phyloP scores from a whole-genome alignment of 2,888 invertebrate species.

The Diplazon laetatorius region DNA sequence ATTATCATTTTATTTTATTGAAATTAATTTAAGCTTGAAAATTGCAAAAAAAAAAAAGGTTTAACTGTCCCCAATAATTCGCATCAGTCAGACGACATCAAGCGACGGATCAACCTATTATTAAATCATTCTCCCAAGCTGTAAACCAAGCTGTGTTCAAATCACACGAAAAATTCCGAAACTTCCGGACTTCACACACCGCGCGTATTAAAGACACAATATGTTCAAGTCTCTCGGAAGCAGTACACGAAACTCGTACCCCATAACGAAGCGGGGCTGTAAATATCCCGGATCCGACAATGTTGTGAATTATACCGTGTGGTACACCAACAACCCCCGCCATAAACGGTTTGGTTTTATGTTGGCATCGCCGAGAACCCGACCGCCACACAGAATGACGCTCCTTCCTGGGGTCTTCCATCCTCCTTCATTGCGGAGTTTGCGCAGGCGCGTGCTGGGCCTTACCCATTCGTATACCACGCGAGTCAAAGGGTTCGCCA shows the following conservation, averaged over 20 bases:
- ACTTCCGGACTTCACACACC: background rate
- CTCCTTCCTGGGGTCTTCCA: conserved; percentile 50
- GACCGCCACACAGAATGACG: conserved; percentile 77
- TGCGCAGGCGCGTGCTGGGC: conserved; percentile 56
- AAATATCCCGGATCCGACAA: conserved; percentile 79
- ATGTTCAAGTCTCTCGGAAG: conserved; percentile 8
- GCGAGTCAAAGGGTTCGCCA: conserved; percentile 56
- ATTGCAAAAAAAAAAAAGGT: too few species aligned
- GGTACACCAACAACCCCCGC: conserved; percentile 70
- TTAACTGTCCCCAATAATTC: too few species aligned
- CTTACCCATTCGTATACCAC: conserved; percentile 36
- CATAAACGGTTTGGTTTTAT: conserved; percentile 80
- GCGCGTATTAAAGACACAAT: conserved; percentile 11
- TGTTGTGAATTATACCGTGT: conserved; percentile 81
- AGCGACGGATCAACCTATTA: too few species aligned
- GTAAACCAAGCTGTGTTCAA: too few species aligned
- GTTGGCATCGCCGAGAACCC: conserved; percentile 73
- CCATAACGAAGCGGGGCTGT: conserved; percentile 76
- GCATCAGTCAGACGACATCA: too few species aligned
- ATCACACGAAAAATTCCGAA: background rate
- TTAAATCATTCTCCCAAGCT: too few species aligned
- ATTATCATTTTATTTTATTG: too few species aligned
- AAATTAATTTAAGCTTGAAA: too few species aligned
- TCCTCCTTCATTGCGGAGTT: conserved; percentile 42
- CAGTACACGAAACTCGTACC: conserved; percentile 44